Base-by-base conservation (phyloP, 1,140 invertebrate genomes). In the Drosophila pallidifrons region DNA sequence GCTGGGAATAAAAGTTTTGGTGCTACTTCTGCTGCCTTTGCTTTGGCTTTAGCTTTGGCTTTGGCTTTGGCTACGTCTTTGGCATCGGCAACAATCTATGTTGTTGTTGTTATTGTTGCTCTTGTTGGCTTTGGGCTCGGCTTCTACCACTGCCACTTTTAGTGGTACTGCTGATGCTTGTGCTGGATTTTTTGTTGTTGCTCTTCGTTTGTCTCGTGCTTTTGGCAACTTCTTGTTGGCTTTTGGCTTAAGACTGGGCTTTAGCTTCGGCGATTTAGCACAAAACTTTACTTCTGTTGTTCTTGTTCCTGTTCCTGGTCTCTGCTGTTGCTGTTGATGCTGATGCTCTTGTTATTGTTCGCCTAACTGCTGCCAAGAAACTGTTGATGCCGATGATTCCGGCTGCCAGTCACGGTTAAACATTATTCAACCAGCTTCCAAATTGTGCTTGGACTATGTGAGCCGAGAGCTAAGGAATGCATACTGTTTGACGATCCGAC, bases 1-100 rank as follows among this genome's bases (percentile, higher is more conserved):
- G 85, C 73, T 78, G 78, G 76, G 86, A 75, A 91, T 59, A 91
- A 91, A 88, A 89, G 75, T 89, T 89, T 89, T 88, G 85, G 67
- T 65, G 63, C 51, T 78, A 66, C 80, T 83, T 78, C 41, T 73
- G 74, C 69, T 72, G 60, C 72, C 58, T 51, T 63, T 52, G 41
- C 54, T 28, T 30, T 30, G 54, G 65, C 58, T n/a, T 30, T 38
- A 49, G n/a, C 65, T 28, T 59, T 47, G 32, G 51, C 75, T 76
- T 47, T 64, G 11, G 47, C 46, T 32, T 55, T 5, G 25, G 35
- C 60, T 51, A 13, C 15, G 51, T 20, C 60, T 64, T 52, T 41
- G 16, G 45, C 28, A 13, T 35, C 51, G 25, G 58, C 43, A 25
- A 51, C 3, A 13, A 13, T 43, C 41, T 13, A n/a, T 43, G 7